phyloP scores from a whole-genome alignment of 2,888 invertebrate species.

The Drosophila percnosoma region DNA sequence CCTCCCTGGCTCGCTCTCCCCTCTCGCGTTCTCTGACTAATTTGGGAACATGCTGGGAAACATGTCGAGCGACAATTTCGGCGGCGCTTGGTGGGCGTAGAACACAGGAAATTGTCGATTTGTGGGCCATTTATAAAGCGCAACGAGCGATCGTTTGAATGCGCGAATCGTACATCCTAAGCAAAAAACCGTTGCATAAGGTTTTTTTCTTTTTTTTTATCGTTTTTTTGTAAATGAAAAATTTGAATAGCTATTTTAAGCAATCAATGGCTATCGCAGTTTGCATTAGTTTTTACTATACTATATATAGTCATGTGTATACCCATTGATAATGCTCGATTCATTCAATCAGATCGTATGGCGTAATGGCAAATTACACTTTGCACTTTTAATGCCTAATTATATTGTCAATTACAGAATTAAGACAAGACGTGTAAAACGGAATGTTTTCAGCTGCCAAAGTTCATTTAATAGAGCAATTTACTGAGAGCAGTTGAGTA shows the following conservation, averaged over 20 bases:
- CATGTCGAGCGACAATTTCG: constrained; percentile 39
- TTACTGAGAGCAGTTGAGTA: background rate
- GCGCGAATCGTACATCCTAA: constrained; percentile 35
- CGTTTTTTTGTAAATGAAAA: constrained; percentile 8
- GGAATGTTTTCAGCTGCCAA: background rate
- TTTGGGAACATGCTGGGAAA: constrained; percentile 48
- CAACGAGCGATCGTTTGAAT: constrained; percentile 65
- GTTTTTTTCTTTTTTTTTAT: background rate
- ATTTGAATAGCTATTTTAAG: constrained; percentile 35
- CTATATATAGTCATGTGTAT: constrained; percentile 3
- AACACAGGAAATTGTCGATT: constrained; percentile 81
- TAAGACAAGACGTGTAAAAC: constrained; percentile 11
- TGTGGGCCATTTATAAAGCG: constrained; percentile 77
- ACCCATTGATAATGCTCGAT: constrained; percentile 17
- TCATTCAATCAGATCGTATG: constrained; percentile 19
- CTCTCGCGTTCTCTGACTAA: constrained; percentile 22
- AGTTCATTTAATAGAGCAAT: background rate
- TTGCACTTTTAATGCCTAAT: constrained; percentile 28
- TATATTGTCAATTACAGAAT: constrained; percentile 26
- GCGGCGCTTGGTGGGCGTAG: constrained; percentile 72
- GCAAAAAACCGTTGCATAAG: constrained; percentile 47
- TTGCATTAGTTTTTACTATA: background rate
- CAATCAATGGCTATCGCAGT: constrained; percentile 42
- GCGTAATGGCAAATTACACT: constrained; percentile 17
- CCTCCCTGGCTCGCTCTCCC: background rate